Evolutionary conservation across 1,140 invertebrate species (phyloP).

Genomic region (Scaptomyza hsui): DNA sequence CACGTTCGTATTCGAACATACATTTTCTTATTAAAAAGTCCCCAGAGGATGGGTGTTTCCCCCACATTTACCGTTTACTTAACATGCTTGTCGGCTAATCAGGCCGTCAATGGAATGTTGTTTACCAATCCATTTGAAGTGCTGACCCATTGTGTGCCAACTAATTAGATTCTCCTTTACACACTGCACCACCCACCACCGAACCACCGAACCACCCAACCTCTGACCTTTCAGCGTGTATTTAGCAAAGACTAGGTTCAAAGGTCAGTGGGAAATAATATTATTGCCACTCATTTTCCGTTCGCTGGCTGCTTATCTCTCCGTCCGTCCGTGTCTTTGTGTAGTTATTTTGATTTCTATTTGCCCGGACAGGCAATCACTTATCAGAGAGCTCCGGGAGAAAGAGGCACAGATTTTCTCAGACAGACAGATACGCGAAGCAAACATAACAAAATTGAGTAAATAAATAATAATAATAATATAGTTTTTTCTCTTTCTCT

Average conservation of each 20-base stretch:
- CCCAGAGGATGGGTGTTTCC: conserved; percentile 34
- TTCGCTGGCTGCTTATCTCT: conserved; percentile 17
- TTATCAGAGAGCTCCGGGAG: conserved; percentile 33
- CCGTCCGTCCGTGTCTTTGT: conserved; percentile 10
- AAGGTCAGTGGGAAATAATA: conserved; percentile 42
- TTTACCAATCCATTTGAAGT: conserved; percentile 71
- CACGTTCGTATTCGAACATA: background rate
- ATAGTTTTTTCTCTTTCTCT: background rate
- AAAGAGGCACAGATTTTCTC: conserved; percentile 24
- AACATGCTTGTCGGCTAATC: conserved; percentile 46
- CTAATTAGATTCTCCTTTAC: conserved; percentile 59
- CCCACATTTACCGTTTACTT: no score
- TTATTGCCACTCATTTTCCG: conserved; percentile 36
- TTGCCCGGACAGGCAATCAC: conserved; percentile 54
- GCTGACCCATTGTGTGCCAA: conserved; percentile 44
- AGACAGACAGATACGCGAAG: conserved; percentile 17
- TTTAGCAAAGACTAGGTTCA: conserved; percentile 45
- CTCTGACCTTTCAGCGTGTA: conserved; percentile 24
- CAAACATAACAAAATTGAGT: conserved; percentile 17
- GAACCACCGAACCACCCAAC: background rate
- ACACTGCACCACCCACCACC: background rate
- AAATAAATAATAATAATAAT: conserved; percentile 51
- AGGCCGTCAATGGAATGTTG: conserved; percentile 48
- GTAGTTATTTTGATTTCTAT: conserved; percentile 66
- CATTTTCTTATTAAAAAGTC: conserved; percentile 28